Percentiles rank a stretch among this genome's conserved stretches.
phyloP scores from a whole-genome alignment of 2,888 invertebrate species.

The Eilema sororculum region DNA sequence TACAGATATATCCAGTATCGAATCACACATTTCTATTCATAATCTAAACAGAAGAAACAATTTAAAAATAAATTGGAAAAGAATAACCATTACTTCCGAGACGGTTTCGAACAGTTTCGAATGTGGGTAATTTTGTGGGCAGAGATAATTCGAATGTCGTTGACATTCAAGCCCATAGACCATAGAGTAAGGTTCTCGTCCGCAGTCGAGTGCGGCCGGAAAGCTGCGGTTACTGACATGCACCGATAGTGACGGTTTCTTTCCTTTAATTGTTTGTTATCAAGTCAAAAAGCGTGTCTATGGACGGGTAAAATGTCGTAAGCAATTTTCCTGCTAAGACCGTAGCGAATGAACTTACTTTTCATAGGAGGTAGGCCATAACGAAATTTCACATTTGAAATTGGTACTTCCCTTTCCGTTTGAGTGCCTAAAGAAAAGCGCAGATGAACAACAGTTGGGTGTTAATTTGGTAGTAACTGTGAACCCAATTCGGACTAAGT shows the following conservation, averaged over 20 bases:
- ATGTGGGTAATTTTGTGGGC: constrained; percentile 41
- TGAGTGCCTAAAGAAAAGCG: too few species aligned
- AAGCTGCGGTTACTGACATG: constrained; percentile 44
- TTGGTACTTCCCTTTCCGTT: not conserved
- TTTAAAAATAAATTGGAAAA: constrained; percentile 45
- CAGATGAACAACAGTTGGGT: too few species aligned
- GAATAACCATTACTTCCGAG: constrained; percentile 28
- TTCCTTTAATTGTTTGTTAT: constrained; percentile 50
- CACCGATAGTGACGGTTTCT: constrained; percentile 40
- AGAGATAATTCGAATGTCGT: constrained; percentile 30
- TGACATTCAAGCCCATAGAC: constrained; percentile 28
- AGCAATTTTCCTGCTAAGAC: constrained; percentile 8
- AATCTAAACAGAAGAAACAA: constrained; percentile 25
- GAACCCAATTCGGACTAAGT: too few species aligned
- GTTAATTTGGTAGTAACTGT: too few species aligned
- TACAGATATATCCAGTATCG: constrained; percentile 4
- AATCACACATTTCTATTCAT: constrained; percentile 1
- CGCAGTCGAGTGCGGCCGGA: constrained; percentile 34
- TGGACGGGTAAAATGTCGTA: constrained; percentile 10
- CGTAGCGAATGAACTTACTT: constrained; percentile 1
- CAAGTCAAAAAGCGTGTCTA: constrained; percentile 39
- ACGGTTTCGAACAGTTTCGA: constrained; percentile 27
- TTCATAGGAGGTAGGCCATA: not conserved
- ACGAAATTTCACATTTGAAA: not conserved
- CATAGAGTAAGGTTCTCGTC: constrained; percentile 23